Evolutionary conservation across 2,113 vertebrate species (phyloP).

Genomic region (Acanthochromis polyacanthus): DNA sequence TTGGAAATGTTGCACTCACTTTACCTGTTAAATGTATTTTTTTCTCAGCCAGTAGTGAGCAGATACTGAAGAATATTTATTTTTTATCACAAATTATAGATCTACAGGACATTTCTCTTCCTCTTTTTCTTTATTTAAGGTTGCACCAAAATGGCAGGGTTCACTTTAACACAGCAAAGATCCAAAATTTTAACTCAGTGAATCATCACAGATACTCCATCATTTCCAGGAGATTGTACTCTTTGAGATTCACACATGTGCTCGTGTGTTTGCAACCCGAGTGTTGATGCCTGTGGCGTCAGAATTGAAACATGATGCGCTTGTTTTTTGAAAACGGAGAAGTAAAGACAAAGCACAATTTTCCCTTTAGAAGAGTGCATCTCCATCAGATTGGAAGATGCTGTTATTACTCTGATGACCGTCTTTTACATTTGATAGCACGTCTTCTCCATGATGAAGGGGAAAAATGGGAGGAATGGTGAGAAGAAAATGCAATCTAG

Average conservation of each 20-base stretch:
- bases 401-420: constrained; percentile 60
- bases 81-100: neutral
- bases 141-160: constrained; percentile 13
- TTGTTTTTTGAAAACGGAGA: constrained; percentile 50
- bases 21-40: constrained; percentile 19
- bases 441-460: constrained; percentile 48
- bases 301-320: constrained; percentile 39
- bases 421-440: constrained; percentile 65
- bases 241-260: constrained; percentile 13
- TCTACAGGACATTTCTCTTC: neutral
- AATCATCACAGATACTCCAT: constrained; percentile 41
- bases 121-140: constrained; percentile 20
- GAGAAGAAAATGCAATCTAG: constrained; percentile 78
- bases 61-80: constrained; percentile 15
- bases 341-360: constrained; percentile 49
- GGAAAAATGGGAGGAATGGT: constrained; percentile 68
- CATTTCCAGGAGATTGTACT: constrained; percentile 18
- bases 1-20: constrained; percentile 14
- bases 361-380: constrained; percentile 48
- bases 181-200: constrained; percentile 21
- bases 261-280: neutral
- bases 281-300: constrained; percentile 1
- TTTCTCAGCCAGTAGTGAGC: constrained; percentile 17
- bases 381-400: constrained; percentile 58
- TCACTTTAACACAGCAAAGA: constrained; percentile 31